phyloP scores from a whole-genome alignment of 2,113 vertebrate genomes.

The Microtus pennsylvanicus region DNA sequence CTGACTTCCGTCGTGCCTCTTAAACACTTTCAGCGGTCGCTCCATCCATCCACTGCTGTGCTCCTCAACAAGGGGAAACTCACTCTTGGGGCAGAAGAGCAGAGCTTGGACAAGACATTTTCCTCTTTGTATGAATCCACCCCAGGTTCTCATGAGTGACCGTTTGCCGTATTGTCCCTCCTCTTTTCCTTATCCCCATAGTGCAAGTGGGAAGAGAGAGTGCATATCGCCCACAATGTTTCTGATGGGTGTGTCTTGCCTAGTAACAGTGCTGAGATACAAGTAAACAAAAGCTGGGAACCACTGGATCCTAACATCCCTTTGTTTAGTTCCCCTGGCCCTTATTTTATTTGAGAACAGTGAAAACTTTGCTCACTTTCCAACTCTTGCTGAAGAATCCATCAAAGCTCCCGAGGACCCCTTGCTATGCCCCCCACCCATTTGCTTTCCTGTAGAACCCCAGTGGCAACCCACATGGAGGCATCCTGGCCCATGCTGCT shows the following conservation, averaged over 20 bases:
- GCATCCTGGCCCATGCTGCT: too few relatives aligned
- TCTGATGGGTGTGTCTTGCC: neutral
- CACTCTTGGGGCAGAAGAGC: neutral
- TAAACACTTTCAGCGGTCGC: neutral
- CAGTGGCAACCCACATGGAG: neutral
- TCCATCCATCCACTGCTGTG: neutral
- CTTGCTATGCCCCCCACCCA: neutral
- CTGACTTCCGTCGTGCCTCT: neutral
- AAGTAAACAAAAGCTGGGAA: neutral
- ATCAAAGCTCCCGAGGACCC: neutral
- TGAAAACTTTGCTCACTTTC: neutral
- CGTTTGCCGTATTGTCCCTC: neutral
- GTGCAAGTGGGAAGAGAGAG: too few relatives aligned
- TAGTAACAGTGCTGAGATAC: neutral
- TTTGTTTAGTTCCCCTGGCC: neutral
- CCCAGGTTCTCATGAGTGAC: neutral
- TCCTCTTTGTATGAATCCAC: accelerated
- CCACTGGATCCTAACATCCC: neutral
- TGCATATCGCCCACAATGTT: neutral
- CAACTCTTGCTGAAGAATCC: neutral
- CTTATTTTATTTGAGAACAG: neutral
- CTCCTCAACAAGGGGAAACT: neutral
- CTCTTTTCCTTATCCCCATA: neutral
- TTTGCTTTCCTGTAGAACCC: neutral
- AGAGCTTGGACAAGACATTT: neutral